Percentiles rank a stretch among this genome's conserved stretches.
Conservation (phyloP, 30 jellyfish, hydroid and myxozoan genomes). For the Chrysaora quinquecirrha region DNA sequence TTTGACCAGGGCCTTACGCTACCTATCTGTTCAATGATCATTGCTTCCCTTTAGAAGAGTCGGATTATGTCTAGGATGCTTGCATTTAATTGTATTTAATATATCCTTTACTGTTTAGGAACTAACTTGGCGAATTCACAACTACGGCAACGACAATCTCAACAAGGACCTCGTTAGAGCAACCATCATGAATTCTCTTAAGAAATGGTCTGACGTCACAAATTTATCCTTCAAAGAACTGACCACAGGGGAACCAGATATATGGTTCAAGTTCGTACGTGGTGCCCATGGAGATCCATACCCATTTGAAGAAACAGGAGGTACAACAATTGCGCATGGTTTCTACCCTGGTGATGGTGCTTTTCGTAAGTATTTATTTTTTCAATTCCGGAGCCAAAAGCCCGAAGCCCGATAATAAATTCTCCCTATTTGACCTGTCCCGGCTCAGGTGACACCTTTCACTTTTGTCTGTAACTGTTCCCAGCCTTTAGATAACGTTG, state of each 20-base stretch:
- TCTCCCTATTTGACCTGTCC: no score
- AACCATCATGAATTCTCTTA: conserved; percentile 62
- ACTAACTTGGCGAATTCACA: conserved; percentile 76
- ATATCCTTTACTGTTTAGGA: conserved; percentile 60
- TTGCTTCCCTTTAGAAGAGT: no score
- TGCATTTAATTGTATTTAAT: no score
- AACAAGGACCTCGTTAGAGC: conserved; percentile 28
- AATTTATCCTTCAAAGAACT: conserved; percentile 62
- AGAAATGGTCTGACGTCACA: conserved; percentile 80
- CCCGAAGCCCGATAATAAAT: no score
- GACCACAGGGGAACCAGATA: conserved; percentile 72
- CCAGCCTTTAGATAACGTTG: no score
- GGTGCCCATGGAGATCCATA: conserved; percentile 89
- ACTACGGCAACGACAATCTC: conserved; percentile 66
- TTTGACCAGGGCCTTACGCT: no score
- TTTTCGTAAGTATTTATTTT: conserved; percentile 20
- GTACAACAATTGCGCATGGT: conserved; percentile 91
- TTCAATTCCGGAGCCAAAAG: no score
- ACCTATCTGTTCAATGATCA: no score
- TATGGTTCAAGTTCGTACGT: conserved; percentile 68
- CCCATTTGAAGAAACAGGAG: conserved; percentile 69
- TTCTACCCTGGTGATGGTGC: conserved; percentile 71
- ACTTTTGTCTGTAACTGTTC: no score
- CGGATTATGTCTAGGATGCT: no score
- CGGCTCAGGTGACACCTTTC: no score